Evolutionary conservation across 2,797 vertebrate genomes (phyloP), one percentile per base, ranked within the genome.

Genomic region (Graptemys geographica): DNA sequence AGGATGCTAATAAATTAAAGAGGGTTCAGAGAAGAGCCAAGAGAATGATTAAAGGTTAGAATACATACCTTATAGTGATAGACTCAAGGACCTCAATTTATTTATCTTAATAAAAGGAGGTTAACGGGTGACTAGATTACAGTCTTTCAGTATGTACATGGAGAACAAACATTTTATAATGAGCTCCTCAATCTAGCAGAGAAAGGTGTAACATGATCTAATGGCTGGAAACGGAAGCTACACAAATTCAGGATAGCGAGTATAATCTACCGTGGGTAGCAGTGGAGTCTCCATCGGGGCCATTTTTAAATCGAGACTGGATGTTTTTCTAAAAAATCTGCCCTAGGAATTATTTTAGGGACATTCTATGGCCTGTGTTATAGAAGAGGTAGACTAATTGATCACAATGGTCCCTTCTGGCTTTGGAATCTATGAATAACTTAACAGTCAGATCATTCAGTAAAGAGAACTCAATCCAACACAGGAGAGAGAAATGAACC

Each of bases 381-480:
- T 19, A 72, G 19, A 72, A 37, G 5, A 72, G 9, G n/a, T 23
- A 37, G 19, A 37, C n/a, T 72, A 72, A 41, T 37, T 72, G n/a
- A 72, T 11, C n/a, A 21, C 10, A 41, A 23, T 37, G n/a, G 65
- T 23, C n/a, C n/a, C 65, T 41, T 72, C 18, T 19, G n/a, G 65
- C 19, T 72, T 72, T 41, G 65, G 19, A 72, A 72, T 72, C 19
- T 23, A 37, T 23, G 18, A 72, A 37, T 41, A 72, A 72, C n/a
- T 97, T 96, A 96, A 96, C 59, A 3, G 92, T 90, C 83, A 89
- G 92, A 87, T 0, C 41, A 31, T 87, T 86, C 74, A 69, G 91
- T 92, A 95, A 83, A 91, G 93, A 97, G 87, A 47, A 91, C 88
- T 95, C 93, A 92, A 92, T 86, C 55, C 94, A 95, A 93, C 27